Percentiles rank a stretch among this genome's conserved stretches.
These are phyloP conservation scores for Platalea minor DNA, from an alignment of 2,797 vertebrate species.

Conservation along the genomic window DNA sequence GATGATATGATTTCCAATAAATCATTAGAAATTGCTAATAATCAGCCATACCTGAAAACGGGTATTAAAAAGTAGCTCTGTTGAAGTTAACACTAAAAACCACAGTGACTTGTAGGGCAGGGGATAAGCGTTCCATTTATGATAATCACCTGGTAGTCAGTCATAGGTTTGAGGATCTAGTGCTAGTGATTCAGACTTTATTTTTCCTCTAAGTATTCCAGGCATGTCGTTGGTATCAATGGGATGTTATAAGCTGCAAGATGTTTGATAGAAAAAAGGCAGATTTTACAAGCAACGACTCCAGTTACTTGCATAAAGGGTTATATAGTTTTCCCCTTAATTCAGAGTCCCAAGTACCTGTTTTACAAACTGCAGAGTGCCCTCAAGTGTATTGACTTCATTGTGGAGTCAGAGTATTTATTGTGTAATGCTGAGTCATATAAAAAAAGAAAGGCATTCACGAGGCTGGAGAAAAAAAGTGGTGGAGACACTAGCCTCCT, in stretches of 20 bases:
- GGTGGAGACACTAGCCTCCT: not conserved
- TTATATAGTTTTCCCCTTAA: not conserved
- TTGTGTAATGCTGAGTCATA: slow-evolving; percentile 35
- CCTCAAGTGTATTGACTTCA: slow-evolving; percentile 20
- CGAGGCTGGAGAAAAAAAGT: not conserved
- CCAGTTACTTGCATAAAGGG: not conserved
- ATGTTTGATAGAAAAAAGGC: not conserved
- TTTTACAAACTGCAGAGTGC: slow-evolving; percentile 41
- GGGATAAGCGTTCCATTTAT: not conserved
- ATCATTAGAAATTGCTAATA: not conserved
- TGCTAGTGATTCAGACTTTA: not conserved
- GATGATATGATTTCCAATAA: not conserved
- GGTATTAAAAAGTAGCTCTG: not conserved
- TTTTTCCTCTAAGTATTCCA: slow-evolving; percentile 1
- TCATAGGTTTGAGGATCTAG: not conserved
- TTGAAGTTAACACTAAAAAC: not conserved
- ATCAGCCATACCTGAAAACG: not conserved
- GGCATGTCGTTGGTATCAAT: not conserved
- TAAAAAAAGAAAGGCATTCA: not conserved
- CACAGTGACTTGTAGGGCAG: not conserved
- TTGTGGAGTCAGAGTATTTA: slow-evolving; percentile 6
- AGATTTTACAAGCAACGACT: slow-evolving; percentile 26
- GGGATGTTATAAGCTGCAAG: not conserved
- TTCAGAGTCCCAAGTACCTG: not conserved
- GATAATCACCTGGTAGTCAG: not conserved